Conservation (phyloP, 2,888 invertebrate species). For the Conus canariensis region DNA sequence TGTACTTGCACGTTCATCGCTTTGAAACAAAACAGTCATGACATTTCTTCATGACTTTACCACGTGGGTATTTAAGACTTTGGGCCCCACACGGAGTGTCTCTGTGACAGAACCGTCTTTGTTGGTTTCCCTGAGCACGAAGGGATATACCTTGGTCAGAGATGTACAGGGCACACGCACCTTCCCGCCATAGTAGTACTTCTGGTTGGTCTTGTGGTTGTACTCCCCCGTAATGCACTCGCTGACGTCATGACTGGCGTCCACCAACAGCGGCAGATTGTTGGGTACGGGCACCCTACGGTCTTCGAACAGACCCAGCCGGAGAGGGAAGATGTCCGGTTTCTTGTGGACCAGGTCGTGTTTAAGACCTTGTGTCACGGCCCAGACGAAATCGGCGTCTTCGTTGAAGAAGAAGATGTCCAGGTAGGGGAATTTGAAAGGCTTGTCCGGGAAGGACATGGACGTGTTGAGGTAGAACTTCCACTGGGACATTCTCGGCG, state of each 20-base stretch:
- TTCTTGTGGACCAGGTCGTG: slow-evolving; percentile 48
- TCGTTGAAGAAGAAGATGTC: slow-evolving; percentile 67
- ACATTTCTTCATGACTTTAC: background rate
- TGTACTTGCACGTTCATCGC: too few relatives aligned
- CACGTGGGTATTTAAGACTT: background rate
- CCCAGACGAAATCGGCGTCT: slow-evolving; percentile 62
- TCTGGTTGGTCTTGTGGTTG: slow-evolving; percentile 49
- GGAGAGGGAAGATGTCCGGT: slow-evolving; percentile 49
- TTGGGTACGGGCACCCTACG: slow-evolving; percentile 47
- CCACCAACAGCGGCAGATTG: slow-evolving; percentile 48
- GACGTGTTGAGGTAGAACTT: slow-evolving; percentile 57
- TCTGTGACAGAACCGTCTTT: background rate
- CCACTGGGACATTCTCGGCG: slow-evolving; percentile 54
- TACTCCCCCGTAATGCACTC: slow-evolving; percentile 49
- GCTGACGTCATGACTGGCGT: slow-evolving; percentile 43
- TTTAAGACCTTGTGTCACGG: slow-evolving; percentile 49
- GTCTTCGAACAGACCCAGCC: slow-evolving; percentile 43
- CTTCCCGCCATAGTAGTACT: slow-evolving; percentile 28
- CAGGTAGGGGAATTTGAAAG: slow-evolving; percentile 64
- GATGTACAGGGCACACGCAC: slow-evolving; percentile 22
- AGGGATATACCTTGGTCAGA: slow-evolving; percentile 43
- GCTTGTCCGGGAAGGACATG: slow-evolving; percentile 48
- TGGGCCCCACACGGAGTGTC: background rate
- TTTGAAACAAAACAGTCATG: too few relatives aligned
- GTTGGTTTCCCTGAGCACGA: slow-evolving; percentile 25